Percentiles rank a stretch among this genome's conserved stretches.
phyloP scores from a whole-genome alignment of 1,140 invertebrate genomes.

The Micrasema longulum region DNA sequence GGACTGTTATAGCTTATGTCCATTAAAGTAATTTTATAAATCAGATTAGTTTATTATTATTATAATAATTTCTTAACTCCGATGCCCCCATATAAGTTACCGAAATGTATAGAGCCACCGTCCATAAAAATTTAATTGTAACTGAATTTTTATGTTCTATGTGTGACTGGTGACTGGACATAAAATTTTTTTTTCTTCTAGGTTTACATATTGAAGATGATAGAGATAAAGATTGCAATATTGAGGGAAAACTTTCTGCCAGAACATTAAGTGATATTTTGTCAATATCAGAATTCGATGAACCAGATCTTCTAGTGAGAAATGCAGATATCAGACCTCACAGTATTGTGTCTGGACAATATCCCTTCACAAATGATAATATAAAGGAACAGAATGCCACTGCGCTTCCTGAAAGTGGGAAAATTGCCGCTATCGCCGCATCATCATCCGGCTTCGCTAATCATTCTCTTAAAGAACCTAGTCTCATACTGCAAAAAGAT shows the following conservation, averaged over 20 bases:
- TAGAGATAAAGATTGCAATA: conserved; percentile 59
- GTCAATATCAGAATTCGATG: conserved; percentile 77
- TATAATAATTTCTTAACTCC: no score
- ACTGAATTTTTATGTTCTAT: no score
- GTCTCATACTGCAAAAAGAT: conserved; percentile 27
- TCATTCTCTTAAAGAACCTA: conserved; percentile 29
- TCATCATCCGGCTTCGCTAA: conserved; percentile 8
- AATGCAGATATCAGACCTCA: conserved; percentile 61
- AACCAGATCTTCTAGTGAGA: conserved; percentile 69
- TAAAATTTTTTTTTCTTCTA: no score
- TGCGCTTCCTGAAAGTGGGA: conserved; percentile 28
- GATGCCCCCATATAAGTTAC: no score
- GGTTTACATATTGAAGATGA: conserved; percentile 70
- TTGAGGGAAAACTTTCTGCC: conserved; percentile 67
- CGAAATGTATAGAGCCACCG: no score
- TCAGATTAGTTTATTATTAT: no score
- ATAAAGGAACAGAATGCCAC: conserved; percentile 47
- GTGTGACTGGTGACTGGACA: no score
- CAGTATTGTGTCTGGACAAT: conserved; percentile 50
- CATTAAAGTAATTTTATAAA: no score
- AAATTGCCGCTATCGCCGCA: conserved; percentile 29
- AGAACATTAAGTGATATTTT: conserved; percentile 77
- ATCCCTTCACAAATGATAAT: conserved; percentile 37
- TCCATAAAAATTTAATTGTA: no score
- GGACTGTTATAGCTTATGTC: no score